These are phyloP conservation scores for Gulo gulo DNA, from an alignment of 2,113 vertebrate species.

Conservation along the genomic window DNA sequence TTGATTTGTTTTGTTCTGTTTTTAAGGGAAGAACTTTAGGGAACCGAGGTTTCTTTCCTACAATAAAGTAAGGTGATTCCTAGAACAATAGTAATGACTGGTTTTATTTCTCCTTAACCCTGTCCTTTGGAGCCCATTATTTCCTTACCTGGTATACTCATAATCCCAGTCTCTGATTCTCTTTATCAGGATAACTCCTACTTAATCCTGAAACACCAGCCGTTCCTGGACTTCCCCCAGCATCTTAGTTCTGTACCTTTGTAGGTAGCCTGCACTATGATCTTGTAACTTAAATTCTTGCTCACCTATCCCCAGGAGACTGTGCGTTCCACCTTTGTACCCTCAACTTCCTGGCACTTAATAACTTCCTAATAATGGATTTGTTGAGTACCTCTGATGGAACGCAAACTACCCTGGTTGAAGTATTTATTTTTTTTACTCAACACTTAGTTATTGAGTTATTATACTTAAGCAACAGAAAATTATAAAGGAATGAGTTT, in stretches of 20 bases:
- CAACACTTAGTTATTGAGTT: not conserved
- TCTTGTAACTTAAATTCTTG: not conserved
- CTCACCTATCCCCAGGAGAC: not conserved
- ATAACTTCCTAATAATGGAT: not conserved
- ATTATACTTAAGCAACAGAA: not conserved
- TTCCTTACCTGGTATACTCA: not conserved
- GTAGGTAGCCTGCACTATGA: accelerated
- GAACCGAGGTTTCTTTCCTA: not conserved
- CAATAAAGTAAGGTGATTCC: not conserved
- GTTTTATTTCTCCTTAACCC: not conserved
- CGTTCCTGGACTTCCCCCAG: not conserved
- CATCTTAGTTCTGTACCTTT: not conserved
- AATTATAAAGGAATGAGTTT: not conserved
- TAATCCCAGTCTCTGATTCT: not conserved
- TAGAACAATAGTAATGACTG: not conserved
- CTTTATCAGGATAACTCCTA: not conserved
- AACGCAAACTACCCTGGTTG: not conserved
- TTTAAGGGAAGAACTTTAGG: not conserved
- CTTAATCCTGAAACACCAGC: not conserved
- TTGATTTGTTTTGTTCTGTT: not conserved
- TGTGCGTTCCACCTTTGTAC: not conserved
- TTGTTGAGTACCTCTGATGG: not conserved
- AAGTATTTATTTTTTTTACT: not conserved
- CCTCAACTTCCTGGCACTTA: not conserved
- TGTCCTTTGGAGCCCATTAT: not conserved